Evolutionary conservation across 1,140 invertebrate genomes (phyloP).

Genomic region (Subanguina moxae): DNA sequence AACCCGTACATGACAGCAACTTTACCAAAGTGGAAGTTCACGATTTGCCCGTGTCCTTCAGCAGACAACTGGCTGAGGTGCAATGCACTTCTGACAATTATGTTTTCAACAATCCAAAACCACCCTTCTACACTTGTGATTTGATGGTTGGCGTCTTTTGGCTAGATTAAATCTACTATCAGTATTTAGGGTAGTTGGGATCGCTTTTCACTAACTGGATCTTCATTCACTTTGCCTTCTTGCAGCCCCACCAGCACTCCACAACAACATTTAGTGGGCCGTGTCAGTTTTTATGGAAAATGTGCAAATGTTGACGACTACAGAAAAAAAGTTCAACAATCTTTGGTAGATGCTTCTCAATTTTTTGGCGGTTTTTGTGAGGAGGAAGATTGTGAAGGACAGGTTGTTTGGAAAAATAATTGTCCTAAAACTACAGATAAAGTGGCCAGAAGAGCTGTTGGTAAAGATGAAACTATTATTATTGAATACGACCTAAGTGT

Average conservation of each 20-base stretch:
- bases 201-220: conserved; percentile 9
- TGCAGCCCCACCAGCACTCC: conserved; percentile 16
- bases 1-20: not conserved
- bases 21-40: not conserved
- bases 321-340: not conserved
- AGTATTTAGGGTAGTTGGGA: conserved; percentile 18
- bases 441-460: not conserved
- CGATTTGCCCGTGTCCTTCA: not conserved
- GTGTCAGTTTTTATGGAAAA: conserved; percentile 4
- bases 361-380: conserved; percentile 15
- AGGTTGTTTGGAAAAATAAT: conserved; percentile 1
- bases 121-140: conserved; percentile 26
- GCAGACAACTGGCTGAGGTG: not conserved
- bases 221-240: conserved; percentile 15
- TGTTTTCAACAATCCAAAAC: conserved; percentile 15
- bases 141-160: conserved; percentile 3
- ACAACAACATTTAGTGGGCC: conserved; percentile 18
- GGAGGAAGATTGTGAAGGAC: conserved; percentile 11
- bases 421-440: not conserved
- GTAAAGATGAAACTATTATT: not conserved
- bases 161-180: not conserved
- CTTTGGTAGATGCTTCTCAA: conserved; percentile 10
- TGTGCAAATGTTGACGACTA: conserved; percentile 8
- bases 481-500: not conserved
- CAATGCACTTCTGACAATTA: not conserved